Percentiles rank a stretch among this genome's conserved stretches.
Evolutionary conservation across 1,140 invertebrate species (phyloP).

Genomic region (Scylla paramamosain): DNA sequence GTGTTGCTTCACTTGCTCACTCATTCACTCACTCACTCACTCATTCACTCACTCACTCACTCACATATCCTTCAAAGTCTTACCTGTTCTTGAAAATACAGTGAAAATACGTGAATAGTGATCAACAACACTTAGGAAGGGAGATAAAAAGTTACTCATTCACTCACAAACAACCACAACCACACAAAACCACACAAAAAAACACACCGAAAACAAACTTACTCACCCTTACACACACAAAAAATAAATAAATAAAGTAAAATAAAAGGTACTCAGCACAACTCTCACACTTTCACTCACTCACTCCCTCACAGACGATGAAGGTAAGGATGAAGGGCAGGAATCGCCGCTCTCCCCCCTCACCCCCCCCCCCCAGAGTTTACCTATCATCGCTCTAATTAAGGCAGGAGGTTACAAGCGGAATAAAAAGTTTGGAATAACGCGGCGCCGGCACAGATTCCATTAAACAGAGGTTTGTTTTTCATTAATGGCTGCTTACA

Average conservation of each 20-base stretch:
- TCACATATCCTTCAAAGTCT: too few relatives aligned
- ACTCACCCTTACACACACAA: too few relatives aligned
- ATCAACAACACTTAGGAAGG: too few relatives aligned
- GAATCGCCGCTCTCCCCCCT: background rate
- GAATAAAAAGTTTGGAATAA: conserved; percentile 68
- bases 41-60: background rate
- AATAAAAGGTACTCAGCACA: too few relatives aligned
- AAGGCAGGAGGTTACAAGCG: conserved; percentile 69
- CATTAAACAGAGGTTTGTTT: conserved; percentile 73
- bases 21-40: background rate
- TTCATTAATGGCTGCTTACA: conserved; percentile 75
- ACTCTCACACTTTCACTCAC: background rate
- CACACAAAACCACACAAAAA: too few relatives aligned
- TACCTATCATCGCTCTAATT: conserved; percentile 71
- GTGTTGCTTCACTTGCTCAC: too few relatives aligned
- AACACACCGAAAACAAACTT: too few relatives aligned
- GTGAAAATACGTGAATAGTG: too few relatives aligned
- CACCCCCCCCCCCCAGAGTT: background rate
- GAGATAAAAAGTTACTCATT: too few relatives aligned
- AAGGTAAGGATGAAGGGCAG: background rate
- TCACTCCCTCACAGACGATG: background rate
- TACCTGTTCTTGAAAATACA: too few relatives aligned
- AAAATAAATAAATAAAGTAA: too few relatives aligned
- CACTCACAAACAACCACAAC: too few relatives aligned
- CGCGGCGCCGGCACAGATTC: conserved; percentile 45